phyloP scores from a whole-genome alignment of 2,797 vertebrate genomes.

The Myotis planiceps region DNA sequence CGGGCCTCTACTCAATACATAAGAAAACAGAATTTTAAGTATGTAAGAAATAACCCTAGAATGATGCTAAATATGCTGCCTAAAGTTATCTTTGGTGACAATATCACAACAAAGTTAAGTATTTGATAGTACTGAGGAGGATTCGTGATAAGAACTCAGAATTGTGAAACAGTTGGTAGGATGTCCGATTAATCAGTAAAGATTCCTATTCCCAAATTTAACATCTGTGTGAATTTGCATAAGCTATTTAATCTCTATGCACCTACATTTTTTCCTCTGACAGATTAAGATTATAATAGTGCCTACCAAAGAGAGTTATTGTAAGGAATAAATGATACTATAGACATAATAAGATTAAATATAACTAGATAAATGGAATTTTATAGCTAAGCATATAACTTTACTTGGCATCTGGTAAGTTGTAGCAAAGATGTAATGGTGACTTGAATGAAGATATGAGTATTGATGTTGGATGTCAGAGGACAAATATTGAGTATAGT shows the following conservation, averaged over 20 bases:
- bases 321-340: background rate
- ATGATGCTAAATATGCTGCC: background rate
- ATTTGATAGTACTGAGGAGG: background rate
- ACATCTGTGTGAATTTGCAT: background rate
- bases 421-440: background rate
- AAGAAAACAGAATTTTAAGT: background rate
- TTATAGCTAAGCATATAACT: background rate
- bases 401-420: background rate
- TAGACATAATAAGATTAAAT: background rate
- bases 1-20: background rate
- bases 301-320: background rate
- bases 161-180: background rate
- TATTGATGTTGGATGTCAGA: background rate
- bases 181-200: background rate
- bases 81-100: background rate
- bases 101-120: background rate
- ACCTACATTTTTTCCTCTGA: background rate
- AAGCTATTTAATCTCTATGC: background rate
- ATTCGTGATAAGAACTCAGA: background rate
- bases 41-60: background rate
- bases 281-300: background rate
- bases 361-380: background rate
- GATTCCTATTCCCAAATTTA: background rate
- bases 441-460: no score
- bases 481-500: background rate